Percentiles rank a stretch among this genome's conserved stretches.
Evolutionary conservation across 2,113 vertebrate genomes (phyloP).

Genomic region (Rhinolophus sinicus): DNA sequence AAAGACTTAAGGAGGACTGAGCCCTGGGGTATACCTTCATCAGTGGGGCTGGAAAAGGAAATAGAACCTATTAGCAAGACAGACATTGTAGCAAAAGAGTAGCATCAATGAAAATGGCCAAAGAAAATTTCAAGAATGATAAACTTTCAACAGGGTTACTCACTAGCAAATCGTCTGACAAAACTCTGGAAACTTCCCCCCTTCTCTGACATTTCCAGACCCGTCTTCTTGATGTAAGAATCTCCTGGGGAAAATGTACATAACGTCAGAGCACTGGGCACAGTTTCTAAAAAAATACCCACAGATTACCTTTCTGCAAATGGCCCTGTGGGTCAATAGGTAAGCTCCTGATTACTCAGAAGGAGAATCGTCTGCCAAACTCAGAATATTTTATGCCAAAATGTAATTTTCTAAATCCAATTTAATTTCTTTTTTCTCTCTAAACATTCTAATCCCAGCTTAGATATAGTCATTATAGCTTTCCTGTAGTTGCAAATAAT

Average conservation of each 20-base stretch:
- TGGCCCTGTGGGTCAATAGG: background rate
- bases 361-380: background rate
- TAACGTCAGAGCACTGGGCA: background rate
- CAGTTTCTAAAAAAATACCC: background rate
- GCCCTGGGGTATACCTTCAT: background rate
- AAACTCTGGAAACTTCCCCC: background rate
- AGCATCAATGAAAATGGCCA: background rate
- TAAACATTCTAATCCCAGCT: background rate
- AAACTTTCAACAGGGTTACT: background rate
- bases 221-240: background rate
- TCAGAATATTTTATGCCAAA: background rate
- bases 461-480: background rate
- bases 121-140: background rate
- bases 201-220: background rate
- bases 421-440: background rate
- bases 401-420: slow-evolving; percentile 54
- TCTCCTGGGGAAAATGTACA: background rate
- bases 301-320: background rate
- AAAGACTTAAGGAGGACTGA: background rate
- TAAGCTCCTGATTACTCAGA: background rate
- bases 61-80: background rate
- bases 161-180: background rate
- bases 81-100: background rate
- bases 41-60: background rate
- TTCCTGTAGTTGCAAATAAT: background rate